phyloP scores from a whole-genome alignment of 2,113 vertebrate species.

The Coptodon bakossiorum region DNA sequence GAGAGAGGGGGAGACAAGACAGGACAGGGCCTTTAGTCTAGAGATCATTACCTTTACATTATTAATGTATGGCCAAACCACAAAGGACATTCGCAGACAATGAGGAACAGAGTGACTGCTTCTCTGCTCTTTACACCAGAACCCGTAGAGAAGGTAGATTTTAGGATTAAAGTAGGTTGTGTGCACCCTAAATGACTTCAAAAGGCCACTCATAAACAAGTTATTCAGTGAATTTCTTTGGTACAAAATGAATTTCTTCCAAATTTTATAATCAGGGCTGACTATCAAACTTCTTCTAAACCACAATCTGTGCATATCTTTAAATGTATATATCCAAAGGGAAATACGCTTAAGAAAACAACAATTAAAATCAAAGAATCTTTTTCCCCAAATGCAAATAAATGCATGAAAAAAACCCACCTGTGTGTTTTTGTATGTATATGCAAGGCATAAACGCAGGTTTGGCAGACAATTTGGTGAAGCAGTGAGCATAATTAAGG shows the following conservation, averaged over 20 bases:
- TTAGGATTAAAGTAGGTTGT: background rate
- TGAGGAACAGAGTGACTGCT: constrained; percentile 40
- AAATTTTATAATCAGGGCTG: background rate
- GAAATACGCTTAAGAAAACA: background rate
- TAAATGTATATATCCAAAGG: background rate
- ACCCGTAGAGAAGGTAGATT: background rate
- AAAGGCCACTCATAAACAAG: background rate
- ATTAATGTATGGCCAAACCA: constrained; percentile 74
- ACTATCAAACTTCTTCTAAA: background rate
- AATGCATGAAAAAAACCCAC: background rate
- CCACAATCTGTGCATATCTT: background rate
- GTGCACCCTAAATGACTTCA: background rate
- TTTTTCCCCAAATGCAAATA: background rate
- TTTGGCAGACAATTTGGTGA: constrained; percentile 28
- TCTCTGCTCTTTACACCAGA: constrained; percentile 21
- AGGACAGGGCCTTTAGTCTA: constrained; percentile 71
- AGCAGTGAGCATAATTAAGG: constrained; percentile 57
- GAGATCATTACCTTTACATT: constrained; percentile 77
- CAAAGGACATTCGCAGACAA: constrained; percentile 68
- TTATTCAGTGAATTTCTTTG: background rate
- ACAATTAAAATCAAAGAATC: background rate
- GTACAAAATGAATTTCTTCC: background rate
- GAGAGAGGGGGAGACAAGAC: constrained; percentile 31
- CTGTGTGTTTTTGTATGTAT: background rate
- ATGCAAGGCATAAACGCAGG: constrained; percentile 1